These are phyloP conservation scores for Aelia acuminata DNA, from an alignment of 2,888 invertebrate species.

Conservation along the genomic window DNA sequence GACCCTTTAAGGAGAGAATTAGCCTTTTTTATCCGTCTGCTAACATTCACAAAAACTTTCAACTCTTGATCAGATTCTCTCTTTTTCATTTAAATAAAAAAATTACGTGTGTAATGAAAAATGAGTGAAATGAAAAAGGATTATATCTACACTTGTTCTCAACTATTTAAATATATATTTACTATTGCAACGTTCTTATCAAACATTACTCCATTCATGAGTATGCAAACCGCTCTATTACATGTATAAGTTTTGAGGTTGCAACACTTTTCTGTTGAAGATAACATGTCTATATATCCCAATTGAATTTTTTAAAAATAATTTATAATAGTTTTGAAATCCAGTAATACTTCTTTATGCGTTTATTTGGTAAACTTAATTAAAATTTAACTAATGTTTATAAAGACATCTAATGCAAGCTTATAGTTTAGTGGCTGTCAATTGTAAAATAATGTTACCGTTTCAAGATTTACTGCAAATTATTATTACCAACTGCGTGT, in stretches of 20 bases:
- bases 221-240: background rate
- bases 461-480: too few species aligned
- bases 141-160: background rate
- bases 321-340: too few species aligned
- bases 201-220: background rate
- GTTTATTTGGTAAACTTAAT: too few species aligned
- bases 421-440: too few species aligned
- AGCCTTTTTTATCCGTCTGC: background rate
- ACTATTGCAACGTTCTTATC: background rate
- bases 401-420: too few species aligned
- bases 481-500: too few species aligned
- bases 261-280: too few species aligned
- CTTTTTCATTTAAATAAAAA: background rate
- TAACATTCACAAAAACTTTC: background rate
- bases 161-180: background rate
- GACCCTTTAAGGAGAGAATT: conserved; percentile 5
- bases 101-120: background rate
- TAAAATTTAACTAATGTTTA: too few species aligned
- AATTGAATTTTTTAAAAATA: too few species aligned
- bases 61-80: background rate
- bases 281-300: too few species aligned
- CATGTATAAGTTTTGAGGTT: background rate
- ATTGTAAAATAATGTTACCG: too few species aligned
- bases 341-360: too few species aligned
- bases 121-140: background rate